These are phyloP conservation scores for Pseudobourletiella spinata DNA, from an alignment of 1,140 invertebrate species.

Conservation along the genomic window DNA sequence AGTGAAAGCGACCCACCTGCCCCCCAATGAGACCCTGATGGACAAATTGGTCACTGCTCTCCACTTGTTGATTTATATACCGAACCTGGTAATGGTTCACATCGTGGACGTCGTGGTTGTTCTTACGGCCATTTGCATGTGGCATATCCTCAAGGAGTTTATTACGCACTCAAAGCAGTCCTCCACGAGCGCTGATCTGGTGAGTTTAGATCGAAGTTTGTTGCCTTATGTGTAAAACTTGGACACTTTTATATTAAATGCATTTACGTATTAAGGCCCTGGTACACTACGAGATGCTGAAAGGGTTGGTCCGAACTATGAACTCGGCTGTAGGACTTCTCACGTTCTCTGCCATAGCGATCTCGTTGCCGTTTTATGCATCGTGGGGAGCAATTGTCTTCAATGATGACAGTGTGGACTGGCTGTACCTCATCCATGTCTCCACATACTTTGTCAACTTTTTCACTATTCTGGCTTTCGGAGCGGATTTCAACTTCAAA, in stretches of 20 bases:
- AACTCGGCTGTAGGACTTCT: constrained; percentile 21
- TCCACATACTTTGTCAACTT: constrained; percentile 20
- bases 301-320: constrained; percentile 5
- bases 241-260: not conserved
- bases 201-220: too few relatives aligned
- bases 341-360: constrained; percentile 15
- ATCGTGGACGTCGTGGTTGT: constrained; percentile 19
- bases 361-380: constrained; percentile 26
- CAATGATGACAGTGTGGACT: not conserved
- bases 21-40: not conserved
- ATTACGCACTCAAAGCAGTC: constrained; percentile 14
- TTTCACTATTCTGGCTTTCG: constrained; percentile 17
- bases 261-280: constrained; percentile 9
- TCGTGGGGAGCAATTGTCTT: constrained; percentile 24
- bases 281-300: constrained; percentile 10
- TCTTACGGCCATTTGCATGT: constrained; percentile 15
- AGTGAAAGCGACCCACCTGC: not conserved
- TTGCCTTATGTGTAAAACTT: not conserved
- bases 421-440: constrained; percentile 5
- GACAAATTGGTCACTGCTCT: constrained; percentile 8
- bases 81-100: constrained; percentile 20
- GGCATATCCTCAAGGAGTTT: constrained; percentile 21
- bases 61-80: constrained; percentile 14
- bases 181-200: constrained; percentile 1
- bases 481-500: constrained; percentile 26